These are phyloP conservation scores for Hypercompe scribonia DNA, from an alignment of 2,888 invertebrate species.

Conservation along the genomic window DNA sequence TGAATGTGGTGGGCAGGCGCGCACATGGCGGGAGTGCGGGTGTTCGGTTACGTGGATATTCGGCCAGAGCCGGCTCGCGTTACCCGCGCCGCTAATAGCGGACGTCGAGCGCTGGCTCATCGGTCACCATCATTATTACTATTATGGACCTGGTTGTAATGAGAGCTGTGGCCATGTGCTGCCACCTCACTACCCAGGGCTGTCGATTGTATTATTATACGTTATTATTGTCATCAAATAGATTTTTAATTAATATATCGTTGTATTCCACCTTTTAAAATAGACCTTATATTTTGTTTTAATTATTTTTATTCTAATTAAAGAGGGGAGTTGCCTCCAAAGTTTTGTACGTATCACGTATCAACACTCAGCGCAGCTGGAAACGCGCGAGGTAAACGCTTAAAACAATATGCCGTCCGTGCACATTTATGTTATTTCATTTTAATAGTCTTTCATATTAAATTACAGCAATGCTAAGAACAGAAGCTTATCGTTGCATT, in stretches of 20 bases:
- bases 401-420: not conserved
- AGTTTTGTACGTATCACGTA: too few relatives aligned
- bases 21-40: conserved; percentile 13
- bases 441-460: too few relatives aligned
- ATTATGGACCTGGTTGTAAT: not conserved
- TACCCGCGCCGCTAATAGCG: conserved; percentile 11
- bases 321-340: too few relatives aligned
- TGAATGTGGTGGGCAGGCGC: not conserved
- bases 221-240: not conserved
- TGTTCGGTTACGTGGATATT: conserved; percentile 10
- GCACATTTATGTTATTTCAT: not conserved
- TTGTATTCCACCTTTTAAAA: not conserved
- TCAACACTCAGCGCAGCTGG: not conserved
- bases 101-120: conserved; percentile 3
- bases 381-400: not conserved
- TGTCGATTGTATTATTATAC: not conserved
- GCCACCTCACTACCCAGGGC: not conserved
- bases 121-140: not conserved
- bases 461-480: not conserved
- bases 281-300: not conserved
- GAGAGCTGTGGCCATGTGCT: conserved; percentile 3
- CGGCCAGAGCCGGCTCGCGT: conserved; percentile 5
- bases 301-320: not conserved
- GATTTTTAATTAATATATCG: not conserved
- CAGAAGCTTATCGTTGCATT: not conserved